Percentiles rank a stretch among this genome's conserved stretches.
Conservation (phyloP, 1,140 invertebrate species). For the Littorina saxatilis region DNA sequence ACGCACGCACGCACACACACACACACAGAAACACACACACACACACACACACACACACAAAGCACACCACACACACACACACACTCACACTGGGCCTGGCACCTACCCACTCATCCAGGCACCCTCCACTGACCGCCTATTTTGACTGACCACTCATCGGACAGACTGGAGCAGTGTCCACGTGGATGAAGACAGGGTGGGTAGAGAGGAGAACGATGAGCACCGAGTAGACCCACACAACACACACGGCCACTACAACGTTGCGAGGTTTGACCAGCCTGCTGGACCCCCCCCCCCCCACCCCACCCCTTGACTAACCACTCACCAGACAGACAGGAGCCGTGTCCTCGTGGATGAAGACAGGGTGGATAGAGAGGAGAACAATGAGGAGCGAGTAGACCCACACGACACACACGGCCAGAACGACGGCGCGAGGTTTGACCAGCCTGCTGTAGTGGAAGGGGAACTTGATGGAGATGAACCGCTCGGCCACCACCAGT, state of each 20-base stretch:
- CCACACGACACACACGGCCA: neutral
- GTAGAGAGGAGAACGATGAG: neutral
- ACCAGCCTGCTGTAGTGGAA: neutral
- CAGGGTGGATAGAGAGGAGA: neutral
- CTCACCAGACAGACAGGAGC: neutral
- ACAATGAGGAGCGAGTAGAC: neutral
- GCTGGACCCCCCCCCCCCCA: too few species aligned
- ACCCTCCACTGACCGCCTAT: too few species aligned
- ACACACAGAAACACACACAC: too few species aligned
- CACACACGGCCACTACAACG: neutral
- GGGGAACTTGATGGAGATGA: neutral
- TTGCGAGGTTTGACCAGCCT: neutral
- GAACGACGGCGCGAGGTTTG: neutral
- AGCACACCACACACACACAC: too few species aligned
- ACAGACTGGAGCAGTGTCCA: neutral
- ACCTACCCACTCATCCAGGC: too few species aligned
- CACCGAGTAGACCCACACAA: neutral
- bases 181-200: neutral
- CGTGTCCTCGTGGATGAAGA: neutral
- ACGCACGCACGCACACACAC: too few species aligned
- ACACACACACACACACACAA: too few species aligned
- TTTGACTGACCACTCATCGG: neutral
- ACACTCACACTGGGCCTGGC: too few species aligned
- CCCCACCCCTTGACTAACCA: neutral
- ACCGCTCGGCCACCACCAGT: neutral